Evolutionary conservation across 2,797 vertebrate species (phyloP).

Genomic region (Hypotaenidia okinawae): DNA sequence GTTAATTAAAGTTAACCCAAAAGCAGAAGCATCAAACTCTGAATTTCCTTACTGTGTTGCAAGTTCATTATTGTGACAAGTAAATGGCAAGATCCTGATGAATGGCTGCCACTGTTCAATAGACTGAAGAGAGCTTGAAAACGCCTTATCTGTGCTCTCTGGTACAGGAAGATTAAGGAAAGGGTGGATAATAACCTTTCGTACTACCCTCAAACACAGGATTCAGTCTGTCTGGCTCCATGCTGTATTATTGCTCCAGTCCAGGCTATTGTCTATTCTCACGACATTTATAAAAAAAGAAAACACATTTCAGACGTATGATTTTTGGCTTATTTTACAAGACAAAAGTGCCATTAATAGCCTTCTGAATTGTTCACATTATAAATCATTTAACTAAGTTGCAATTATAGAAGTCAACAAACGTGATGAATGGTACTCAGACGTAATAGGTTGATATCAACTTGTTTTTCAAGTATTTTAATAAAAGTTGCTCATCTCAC

Average conservation of each 20-base stretch:
- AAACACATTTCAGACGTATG: not conserved
- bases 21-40: conserved; percentile 16
- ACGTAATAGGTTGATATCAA: not conserved
- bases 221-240: conserved; percentile 53
- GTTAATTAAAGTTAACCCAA: conserved; percentile 59
- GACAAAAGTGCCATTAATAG: not conserved
- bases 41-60: conserved; percentile 15
- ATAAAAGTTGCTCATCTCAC: not conserved
- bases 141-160: conserved; percentile 12
- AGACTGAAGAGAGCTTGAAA: not conserved
- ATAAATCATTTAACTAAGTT: not conserved
- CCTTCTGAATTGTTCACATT: not conserved
- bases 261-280: conserved; percentile 34
- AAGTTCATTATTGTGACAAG: conserved; percentile 45
- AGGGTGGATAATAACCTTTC: conserved; percentile 45
- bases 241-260: conserved; percentile 1
- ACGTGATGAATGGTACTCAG: not conserved
- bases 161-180: conserved; percentile 45
- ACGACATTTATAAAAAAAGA: not conserved
- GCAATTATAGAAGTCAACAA: not conserved
- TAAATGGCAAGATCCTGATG: conserved; percentile 38
- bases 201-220: conserved; percentile 26
- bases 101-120: conserved; percentile 37
- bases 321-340: conserved; percentile 33
- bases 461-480: not conserved